phyloP scores from a whole-genome alignment of 2,888 invertebrate genomes.

The Orthonevra nobilis region DNA sequence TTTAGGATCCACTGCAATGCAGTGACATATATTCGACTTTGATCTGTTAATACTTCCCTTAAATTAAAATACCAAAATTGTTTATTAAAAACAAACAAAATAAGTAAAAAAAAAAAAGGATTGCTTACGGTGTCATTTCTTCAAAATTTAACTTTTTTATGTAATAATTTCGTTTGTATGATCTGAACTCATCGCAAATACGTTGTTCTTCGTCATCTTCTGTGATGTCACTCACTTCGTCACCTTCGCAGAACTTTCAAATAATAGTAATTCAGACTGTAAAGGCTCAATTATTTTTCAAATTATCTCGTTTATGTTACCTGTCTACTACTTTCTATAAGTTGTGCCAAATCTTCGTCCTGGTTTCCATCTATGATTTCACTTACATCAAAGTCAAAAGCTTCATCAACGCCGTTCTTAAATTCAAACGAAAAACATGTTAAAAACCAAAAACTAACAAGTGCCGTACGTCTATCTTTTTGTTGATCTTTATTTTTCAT shows the following conservation, averaged over 20 bases:
- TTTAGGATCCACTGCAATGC: slow-evolving; percentile 98
- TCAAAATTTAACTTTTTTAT: slow-evolving; percentile 91
- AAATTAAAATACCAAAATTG: slow-evolving; percentile 71
- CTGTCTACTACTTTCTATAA: slow-evolving; percentile 76
- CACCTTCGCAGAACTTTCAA: slow-evolving; percentile 73
- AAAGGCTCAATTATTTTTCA: no score
- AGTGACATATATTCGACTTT: slow-evolving; percentile 93
- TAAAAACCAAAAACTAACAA: no score
- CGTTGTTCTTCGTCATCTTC: slow-evolving; percentile 81
- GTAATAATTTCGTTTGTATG: slow-evolving; percentile 95
- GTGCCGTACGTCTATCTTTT: no score
- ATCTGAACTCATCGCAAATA: slow-evolving; percentile 87
- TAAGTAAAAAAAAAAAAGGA: not conserved
- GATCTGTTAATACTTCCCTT: slow-evolving; percentile 88
- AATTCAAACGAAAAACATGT: not conserved
- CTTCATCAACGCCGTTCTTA: slow-evolving; percentile 74
- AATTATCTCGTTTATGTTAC: no score
- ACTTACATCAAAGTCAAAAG: slow-evolving; percentile 76
- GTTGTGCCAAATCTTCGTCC: slow-evolving; percentile 75
- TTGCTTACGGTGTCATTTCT: slow-evolving; percentile 86
- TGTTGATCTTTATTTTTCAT: no score
- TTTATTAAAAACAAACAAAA: no score
- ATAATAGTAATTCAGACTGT: no score
- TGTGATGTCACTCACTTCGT: slow-evolving; percentile 80
- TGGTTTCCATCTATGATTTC: slow-evolving; percentile 72